phyloP scores from a whole-genome alignment of 2,797 vertebrate genomes.

The Tarsius wallacei region DNA sequence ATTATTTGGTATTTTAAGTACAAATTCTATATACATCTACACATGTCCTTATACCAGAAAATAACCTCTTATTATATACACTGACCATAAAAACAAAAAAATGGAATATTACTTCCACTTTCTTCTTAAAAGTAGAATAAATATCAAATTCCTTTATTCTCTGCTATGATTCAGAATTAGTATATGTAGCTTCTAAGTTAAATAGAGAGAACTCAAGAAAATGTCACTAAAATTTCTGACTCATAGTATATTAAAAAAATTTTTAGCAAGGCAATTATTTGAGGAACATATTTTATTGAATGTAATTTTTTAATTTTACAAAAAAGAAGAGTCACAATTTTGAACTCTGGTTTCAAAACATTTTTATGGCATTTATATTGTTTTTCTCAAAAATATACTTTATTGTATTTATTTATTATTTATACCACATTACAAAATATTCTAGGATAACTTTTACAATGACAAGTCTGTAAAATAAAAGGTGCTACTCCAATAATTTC shows the following conservation, averaged over 20 bases:
- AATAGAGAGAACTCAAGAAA: not conserved
- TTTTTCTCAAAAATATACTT: not conserved
- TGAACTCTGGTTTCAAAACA: not conserved
- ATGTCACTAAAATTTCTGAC: not conserved
- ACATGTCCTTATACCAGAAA: not conserved
- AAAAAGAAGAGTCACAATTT: not conserved
- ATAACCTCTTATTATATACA: not conserved
- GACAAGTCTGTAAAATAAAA: not conserved
- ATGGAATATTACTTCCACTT: constrained; percentile 40
- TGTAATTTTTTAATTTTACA: not conserved
- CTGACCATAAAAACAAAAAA: not conserved
- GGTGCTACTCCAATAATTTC: not conserved
- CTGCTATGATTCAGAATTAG: not conserved
- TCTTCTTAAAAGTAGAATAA: constrained; percentile 30
- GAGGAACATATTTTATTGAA: not conserved
- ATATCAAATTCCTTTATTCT: constrained; percentile 29
- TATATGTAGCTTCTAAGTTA: constrained; percentile 12
- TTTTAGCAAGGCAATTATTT: not conserved
- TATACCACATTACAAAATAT: not conserved
- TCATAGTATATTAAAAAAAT: not conserved
- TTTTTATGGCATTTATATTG: not conserved
- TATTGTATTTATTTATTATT: not conserved
- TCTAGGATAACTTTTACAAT: not conserved
- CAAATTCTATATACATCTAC: not conserved
- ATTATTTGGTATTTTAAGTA: constrained; percentile 28